Evolutionary conservation across 2,888 invertebrate genomes (phyloP), one percentile per base, ranked within the genome.

Genomic region (Idaea aversata): DNA sequence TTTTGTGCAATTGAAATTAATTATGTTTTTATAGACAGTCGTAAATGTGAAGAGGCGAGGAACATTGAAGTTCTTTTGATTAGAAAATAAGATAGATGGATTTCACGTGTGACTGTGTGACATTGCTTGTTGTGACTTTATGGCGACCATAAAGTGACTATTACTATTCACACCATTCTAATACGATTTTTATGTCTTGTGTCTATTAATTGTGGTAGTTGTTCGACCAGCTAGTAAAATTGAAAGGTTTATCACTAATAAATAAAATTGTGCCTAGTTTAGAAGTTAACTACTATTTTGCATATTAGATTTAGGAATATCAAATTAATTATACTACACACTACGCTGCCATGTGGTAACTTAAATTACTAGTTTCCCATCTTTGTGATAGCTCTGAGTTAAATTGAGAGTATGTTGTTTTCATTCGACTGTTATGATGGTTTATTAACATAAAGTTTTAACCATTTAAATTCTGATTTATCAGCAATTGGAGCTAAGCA

Each of bases 81-180:
- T 74, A 65, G 65, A 71, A 76, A 69, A 65, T 71, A 47, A 47
- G 70, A 72, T 75, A 77, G 80, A 78, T 70, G 77, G 74, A 80
- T 74, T 78, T 78, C 76, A 67, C 70, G 73, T 79, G 80, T 81
- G 79, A 82, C 79, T 75, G 78, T 78, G 82, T 80, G 85, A 86
- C 83, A 82, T 80, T 70, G 79, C 82, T 82, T 86, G 86, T 86
- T 83, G 82, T 83, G 80, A 77, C 80, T 90, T 89, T 88, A 90
- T 86, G 75, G 80, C 72, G 68, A 66, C 79, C 75, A 85, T 90
- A 89, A 89, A 88, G 79, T 72, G 78, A 76, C 81, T 78, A 85
- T 88, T 86, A 86, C 84, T 79, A 88, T 90, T 88, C 87, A 88
- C 86, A 85, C 83, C 79, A 81, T 83, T 86, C 82, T 87, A 84